These are phyloP conservation scores for Cheirogaleus major DNA, from an alignment of 2,797 vertebrate genomes.

Conservation along the genomic window DNA sequence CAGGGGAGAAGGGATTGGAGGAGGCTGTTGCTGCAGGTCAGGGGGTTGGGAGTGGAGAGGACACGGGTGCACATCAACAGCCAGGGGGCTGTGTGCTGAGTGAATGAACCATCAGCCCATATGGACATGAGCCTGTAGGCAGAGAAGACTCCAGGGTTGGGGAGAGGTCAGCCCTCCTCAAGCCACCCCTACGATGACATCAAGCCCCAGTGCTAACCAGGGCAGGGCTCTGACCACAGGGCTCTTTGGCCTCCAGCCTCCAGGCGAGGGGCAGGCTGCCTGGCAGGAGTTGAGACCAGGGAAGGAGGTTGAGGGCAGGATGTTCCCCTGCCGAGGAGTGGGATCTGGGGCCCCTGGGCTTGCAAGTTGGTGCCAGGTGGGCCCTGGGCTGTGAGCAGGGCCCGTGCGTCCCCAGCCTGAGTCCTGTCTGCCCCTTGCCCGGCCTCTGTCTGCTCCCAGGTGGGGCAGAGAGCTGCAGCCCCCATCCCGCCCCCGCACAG, in stretches of 20 bases:
- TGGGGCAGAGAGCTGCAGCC: background rate
- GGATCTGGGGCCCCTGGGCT: background rate
- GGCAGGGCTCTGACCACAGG: background rate
- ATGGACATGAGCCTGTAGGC: background rate
- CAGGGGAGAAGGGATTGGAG: background rate
- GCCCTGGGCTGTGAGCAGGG: background rate
- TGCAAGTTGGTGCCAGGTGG: background rate
- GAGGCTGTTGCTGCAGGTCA: too few species aligned
- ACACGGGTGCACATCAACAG: background rate
- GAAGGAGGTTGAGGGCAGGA: background rate
- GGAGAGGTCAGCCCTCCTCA: background rate
- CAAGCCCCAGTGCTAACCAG: background rate
- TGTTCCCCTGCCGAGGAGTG: background rate
- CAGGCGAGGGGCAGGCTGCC: background rate
- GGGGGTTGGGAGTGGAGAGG: background rate
- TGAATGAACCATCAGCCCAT: too few species aligned
- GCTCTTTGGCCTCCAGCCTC: background rate
- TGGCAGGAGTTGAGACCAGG: background rate
- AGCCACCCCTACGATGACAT: background rate
- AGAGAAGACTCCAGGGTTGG: background rate
- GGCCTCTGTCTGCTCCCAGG: background rate
- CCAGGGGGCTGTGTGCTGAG: background rate
- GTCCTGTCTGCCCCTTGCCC: background rate
- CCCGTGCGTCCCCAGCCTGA: background rate
- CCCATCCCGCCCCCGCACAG: background rate